Percentiles rank a stretch among this genome's conserved stretches.
phyloP scores from a whole-genome alignment of 1,140 invertebrate genomes.

The Brachionus rotundiformis region DNA sequence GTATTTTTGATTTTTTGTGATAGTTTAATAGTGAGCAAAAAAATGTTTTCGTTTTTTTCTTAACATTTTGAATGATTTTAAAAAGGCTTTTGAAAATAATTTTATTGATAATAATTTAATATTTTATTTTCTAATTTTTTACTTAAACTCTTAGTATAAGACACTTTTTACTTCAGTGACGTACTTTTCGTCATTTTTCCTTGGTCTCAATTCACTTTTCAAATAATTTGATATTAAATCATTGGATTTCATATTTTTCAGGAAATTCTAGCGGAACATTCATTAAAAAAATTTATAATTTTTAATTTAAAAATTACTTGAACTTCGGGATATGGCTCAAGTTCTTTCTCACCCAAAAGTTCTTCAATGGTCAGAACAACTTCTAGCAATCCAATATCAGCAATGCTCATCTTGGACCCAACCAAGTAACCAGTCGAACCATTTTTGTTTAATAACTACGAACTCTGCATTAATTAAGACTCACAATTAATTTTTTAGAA shows the following conservation, averaged over 20 bases:
- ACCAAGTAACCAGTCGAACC: conserved; percentile 49
- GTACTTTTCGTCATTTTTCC: conserved; percentile 45
- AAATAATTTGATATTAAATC: background rate
- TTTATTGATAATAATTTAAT: too few relatives aligned
- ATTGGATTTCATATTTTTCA: conserved; percentile 25
- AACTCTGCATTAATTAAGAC: too few relatives aligned
- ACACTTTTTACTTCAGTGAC: conserved; percentile 13
- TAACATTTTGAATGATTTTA: too few relatives aligned
- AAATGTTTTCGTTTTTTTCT: too few relatives aligned
- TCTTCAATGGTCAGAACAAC: conserved; percentile 41
- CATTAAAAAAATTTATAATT: background rate
- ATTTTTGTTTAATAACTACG: conserved; percentile 12
- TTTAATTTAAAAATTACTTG: background rate
- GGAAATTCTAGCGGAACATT: conserved; percentile 14
- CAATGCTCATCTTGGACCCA: conserved; percentile 1
- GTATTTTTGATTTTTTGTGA: too few relatives aligned
- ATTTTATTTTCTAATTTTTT: too few relatives aligned
- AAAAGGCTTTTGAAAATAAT: too few relatives aligned
- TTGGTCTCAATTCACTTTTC: background rate
- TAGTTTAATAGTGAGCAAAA: too few relatives aligned
- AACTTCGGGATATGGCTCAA: conserved; percentile 33
- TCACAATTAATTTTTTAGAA: background rate
- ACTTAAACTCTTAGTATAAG: conserved; percentile 30
- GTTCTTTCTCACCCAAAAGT: conserved; percentile 19
- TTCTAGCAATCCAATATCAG: conserved; percentile 47